These are phyloP conservation scores for Trichonephila inaurata DNA, from an alignment of 1,140 invertebrate genomes.

Conservation along the genomic window DNA sequence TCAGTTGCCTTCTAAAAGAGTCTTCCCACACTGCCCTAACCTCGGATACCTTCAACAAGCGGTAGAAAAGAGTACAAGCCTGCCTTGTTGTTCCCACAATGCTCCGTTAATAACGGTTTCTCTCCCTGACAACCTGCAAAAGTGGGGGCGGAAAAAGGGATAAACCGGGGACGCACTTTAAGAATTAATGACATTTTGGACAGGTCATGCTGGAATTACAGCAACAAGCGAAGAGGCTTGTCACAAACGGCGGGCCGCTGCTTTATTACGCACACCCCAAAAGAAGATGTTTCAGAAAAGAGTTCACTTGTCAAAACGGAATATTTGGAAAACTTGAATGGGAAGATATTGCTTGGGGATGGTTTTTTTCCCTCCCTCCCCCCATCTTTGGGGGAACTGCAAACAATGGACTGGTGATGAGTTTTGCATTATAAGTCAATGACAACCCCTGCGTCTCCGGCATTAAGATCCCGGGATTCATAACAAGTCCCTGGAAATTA, in stretches of 20 bases:
- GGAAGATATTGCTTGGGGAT: slow-evolving; percentile 4
- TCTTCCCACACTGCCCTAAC: background rate
- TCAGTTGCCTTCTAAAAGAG: background rate
- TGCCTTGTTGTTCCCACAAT: slow-evolving; percentile 53
- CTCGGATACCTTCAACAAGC: slow-evolving; percentile 45
- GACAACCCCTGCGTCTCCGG: background rate
- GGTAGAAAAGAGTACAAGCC: slow-evolving; percentile 27
- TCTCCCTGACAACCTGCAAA: slow-evolving; percentile 39
- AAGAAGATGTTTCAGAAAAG: background rate
- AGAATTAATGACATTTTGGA: slow-evolving; percentile 75
- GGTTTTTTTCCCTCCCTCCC: background rate
- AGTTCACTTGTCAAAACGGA: slow-evolving; percentile 57
- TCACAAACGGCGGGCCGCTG: background rate
- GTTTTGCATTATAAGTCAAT: slow-evolving; percentile 52
- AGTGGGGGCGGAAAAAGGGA: slow-evolving; percentile 33
- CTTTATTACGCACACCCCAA: slow-evolving; percentile 17
- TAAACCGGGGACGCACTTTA: slow-evolving; percentile 61
- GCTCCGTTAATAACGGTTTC: slow-evolving; percentile 68
- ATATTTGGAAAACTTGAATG: slow-evolving; percentile 34
- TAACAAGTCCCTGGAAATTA: slow-evolving; percentile 25
- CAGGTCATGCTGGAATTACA: slow-evolving; percentile 45
- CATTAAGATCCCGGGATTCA: background rate
- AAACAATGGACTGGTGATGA: slow-evolving; percentile 63
- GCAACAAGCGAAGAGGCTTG: slow-evolving; percentile 13
- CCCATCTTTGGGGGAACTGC: background rate